Evolutionary conservation across 2,888 invertebrate species (phyloP), one percentile per base, ranked within the genome.

Genomic region (Cerastis rubricosa): DNA sequence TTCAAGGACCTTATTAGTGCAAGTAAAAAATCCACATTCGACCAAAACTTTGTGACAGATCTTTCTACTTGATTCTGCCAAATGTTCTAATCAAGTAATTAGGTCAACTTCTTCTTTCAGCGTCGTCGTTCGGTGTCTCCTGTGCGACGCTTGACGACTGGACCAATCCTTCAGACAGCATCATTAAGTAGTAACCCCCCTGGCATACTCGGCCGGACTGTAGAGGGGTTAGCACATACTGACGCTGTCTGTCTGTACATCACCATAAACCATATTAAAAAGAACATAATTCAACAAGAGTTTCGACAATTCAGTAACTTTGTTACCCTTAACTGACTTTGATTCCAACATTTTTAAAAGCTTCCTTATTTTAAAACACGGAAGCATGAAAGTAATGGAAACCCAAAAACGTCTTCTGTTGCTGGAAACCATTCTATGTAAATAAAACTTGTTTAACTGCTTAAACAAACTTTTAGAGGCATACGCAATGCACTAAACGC

Each of bases 71-170:
- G 40, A 78, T 71, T 54, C 49, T 40, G 71, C 19, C 29, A 57
- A 45, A 66, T 74, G 11, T 40, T 64, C 35, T 70, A 40, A 78
- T 64, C 73, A 35, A 73, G 40, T 64, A 43, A 49, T 22, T 43
- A 57, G 14, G 22, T 22, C 22, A 17, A 25, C 29, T 74, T 78
- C 77, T 77, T 78, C 74, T 29, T 80, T 66, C 80, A 51, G 65
- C 78, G 35, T 73, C 78, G 35, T 73, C 45, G 22, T 65, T 80
- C 35, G 45, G 65, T 73, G 65, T 73, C 35, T 66, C 35, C 80
- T 51, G 59, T 80, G 78, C 59, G 45, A 74, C 45, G 51, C 59
- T 73, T 51, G 57, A 51, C 59, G 45, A 74, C 66, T 66, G 80
- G 51, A 66, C 35, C 65, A 78, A 71, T 64, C 29, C 64, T 45